phyloP scores from a whole-genome alignment of 2,113 vertebrate genomes.

The Heterochromis multidens region DNA sequence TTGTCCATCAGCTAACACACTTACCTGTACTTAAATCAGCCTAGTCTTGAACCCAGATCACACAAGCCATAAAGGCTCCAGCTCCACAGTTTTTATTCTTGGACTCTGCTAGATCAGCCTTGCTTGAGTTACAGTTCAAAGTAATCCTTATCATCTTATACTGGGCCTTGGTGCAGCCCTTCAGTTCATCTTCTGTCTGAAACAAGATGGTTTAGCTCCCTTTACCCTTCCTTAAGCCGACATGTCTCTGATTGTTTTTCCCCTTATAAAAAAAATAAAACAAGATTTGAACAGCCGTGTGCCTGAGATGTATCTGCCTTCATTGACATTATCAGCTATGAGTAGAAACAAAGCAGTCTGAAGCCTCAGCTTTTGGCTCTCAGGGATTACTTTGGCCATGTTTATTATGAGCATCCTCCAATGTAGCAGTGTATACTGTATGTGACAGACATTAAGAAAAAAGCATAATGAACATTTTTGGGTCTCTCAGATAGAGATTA shows the following conservation, averaged over 20 bases:
- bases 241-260: no score
- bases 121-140: background rate
- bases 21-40: background rate
- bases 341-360: background rate
- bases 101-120: background rate
- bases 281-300: background rate
- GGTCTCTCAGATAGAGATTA: background rate
- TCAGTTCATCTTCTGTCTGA: background rate
- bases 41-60: background rate
- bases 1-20: background rate
- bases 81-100: no score
- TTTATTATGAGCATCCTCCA: background rate
- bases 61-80: accelerated
- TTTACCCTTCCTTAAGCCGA: background rate
- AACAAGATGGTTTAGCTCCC: background rate
- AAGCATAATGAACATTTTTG: background rate
- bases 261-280: background rate
- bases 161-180: background rate
- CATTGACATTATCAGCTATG: background rate
- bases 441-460: accelerated
- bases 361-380: background rate
- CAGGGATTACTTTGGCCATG: background rate
- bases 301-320: background rate
- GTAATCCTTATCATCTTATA: background rate
- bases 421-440: background rate